Percentiles rank a stretch among this genome's conserved stretches.
phyloP scores from a whole-genome alignment of 2,888 invertebrate genomes.

The Pheosia tremula region DNA sequence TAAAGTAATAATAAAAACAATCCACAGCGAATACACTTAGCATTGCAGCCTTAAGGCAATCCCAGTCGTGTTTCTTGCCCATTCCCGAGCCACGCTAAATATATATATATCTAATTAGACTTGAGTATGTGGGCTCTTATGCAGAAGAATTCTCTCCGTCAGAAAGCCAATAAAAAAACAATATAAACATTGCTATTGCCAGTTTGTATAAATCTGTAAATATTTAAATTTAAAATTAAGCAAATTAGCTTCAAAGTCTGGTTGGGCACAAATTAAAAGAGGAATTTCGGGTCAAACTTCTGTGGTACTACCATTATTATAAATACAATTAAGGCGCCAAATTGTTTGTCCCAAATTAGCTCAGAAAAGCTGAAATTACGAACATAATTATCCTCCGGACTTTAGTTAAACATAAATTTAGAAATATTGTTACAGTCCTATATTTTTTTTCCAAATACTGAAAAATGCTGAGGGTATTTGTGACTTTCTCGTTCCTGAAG shows the following conservation, averaged over 20 bases:
- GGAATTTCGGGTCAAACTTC: not conserved
- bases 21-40: not conserved
- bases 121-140: slow-evolving; percentile 15
- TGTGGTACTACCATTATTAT: not conserved
- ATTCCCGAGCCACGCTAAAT: slow-evolving; percentile 20
- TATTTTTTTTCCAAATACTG: too few species aligned
- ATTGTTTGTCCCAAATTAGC: not conserved
- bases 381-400: too few species aligned
- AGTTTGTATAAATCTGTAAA: not conserved
- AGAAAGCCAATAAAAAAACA: slow-evolving; percentile 12
- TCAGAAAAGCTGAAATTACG: too few species aligned
- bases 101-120: slow-evolving; percentile 37
- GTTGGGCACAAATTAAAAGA: not conserved
- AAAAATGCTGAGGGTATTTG: too few species aligned
- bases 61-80: slow-evolving; percentile 23
- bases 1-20: not conserved
- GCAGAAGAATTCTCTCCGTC: slow-evolving; percentile 20
- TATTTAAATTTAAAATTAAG: not conserved
- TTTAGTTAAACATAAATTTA: too few species aligned
- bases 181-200: slow-evolving; percentile 5
- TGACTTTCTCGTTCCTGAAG: not conserved
- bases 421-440: too few species aligned
- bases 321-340: not conserved
- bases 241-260: not conserved
- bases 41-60: slow-evolving; percentile 10